Evolutionary conservation across 1,140 invertebrate genomes (phyloP), one percentile per base, ranked within the genome.

Genomic region (Caenorhabditis brenneri): DNA sequence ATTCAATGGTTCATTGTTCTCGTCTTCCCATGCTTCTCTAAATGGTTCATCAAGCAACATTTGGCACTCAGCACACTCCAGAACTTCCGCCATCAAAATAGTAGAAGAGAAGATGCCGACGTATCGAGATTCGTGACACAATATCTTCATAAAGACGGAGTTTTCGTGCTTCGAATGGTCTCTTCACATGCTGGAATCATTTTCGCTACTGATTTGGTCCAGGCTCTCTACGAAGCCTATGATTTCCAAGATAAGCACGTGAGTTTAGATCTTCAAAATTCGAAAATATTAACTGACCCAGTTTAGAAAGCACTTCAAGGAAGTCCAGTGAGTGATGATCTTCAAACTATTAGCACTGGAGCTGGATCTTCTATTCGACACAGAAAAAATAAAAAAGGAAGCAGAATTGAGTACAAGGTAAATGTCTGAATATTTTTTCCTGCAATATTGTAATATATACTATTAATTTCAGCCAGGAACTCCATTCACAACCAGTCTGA

Each of bases 101-200:
- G 65, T 42, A 33, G 65, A 24, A 29, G 65, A 5, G 36, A 74
- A 24, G 36, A 74, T 42, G 33, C 65, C 78, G 80, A 89, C 55
- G 85, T 91, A 12, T 53, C 39, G 49, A 55, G 78, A 51, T 93
- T 92, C 86, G 90, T 91, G 2, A 90, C 92, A 83, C 90, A 92
- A 65, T 93, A 92, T 86, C 86, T 93, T 5, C 89, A 91, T 46
- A 91, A 91, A 78, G 92, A 93, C 85, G 92, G 92, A 2, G 91
- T 93, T 46, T 92, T 93, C 86, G 91, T 92, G 7, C 87, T 93
- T 36, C 86, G 92, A 58, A 91, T 93, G 60, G 91, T 93, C 33
- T 91, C 91, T 5, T 58, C 86, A 31, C 89, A 90, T 83, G 88
- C 88, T 24, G 88, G 88, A 46, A 80, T 89, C 0, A 86, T 88